These are phyloP conservation scores for Drosophila recens DNA, from an alignment of 2,888 invertebrate species.

Conservation along the genomic window DNA sequence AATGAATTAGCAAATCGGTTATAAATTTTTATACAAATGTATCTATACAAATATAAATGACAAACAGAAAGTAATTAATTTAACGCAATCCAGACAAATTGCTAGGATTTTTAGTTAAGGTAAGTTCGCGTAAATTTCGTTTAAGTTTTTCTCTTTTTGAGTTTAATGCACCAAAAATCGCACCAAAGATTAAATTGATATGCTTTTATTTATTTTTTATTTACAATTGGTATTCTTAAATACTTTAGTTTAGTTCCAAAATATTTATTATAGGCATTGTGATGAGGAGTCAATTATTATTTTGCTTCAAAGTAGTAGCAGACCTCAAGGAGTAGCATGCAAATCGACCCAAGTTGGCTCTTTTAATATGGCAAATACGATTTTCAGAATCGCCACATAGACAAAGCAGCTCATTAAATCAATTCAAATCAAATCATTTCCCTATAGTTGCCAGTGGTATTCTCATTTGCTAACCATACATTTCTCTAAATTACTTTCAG, in stretches of 20 bases:
- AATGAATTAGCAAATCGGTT: constrained; percentile 61
- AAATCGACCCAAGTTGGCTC: constrained; percentile 16
- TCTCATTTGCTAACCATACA: constrained; percentile 14
- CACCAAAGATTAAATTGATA: constrained; percentile 56
- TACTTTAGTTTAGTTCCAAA: constrained; percentile 1
- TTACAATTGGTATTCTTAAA: constrained; percentile 24
- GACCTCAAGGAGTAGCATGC: constrained; percentile 31
- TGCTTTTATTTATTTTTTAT: constrained; percentile 41
- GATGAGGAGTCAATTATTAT: constrained; percentile 36
- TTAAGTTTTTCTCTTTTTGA: constrained; percentile 47
- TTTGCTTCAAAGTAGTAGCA: constrained; percentile 46
- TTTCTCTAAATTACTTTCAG: constrained; percentile 55
- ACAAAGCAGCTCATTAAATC: constrained; percentile 27
- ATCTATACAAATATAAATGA: constrained; percentile 30
- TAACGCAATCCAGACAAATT: constrained; percentile 59
- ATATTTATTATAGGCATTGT: constrained; percentile 17
- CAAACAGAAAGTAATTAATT: constrained; percentile 36
- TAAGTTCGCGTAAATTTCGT: constrained; percentile 76
- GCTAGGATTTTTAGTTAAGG: constrained; percentile 75
- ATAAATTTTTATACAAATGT: constrained; percentile 27
- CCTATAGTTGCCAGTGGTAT: neutral
- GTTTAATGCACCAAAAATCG: constrained; percentile 76
- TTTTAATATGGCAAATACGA: constrained; percentile 19
- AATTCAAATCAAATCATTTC: constrained; percentile 38
- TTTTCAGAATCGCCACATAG: constrained; percentile 42